Conservation (phyloP, 2,888 invertebrate genomes). For the Drosophila pseudotalamancana region DNA sequence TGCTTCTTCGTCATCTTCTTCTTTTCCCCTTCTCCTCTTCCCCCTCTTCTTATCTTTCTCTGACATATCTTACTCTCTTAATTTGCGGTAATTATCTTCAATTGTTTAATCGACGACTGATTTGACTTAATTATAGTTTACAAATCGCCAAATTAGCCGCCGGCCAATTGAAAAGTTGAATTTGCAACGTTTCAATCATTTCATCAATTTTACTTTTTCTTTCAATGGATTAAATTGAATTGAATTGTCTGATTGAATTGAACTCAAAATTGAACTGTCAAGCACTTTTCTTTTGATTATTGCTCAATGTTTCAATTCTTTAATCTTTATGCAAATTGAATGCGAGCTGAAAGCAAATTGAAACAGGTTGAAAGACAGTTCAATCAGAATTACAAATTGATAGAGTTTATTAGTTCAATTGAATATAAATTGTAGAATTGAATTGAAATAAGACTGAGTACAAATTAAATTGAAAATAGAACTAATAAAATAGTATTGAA, state of each 20-base stretch:
- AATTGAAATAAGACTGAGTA: no score
- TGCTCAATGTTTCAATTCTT: neutral
- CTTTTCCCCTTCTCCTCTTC: no score
- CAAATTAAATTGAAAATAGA: neutral
- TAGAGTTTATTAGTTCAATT: neutral
- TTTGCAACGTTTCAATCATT: conserved; percentile 17
- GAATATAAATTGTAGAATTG: neutral
- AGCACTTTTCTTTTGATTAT: neutral
- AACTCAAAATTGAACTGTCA: conserved; percentile 6
- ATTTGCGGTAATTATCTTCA: conserved; percentile 70
- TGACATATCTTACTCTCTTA: conserved; percentile 6
- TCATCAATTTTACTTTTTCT: no score
- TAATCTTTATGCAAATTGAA: conserved; percentile 9
- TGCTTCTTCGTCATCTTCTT: neutral
- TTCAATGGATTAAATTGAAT: conserved; percentile 13
- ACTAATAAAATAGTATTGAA: no score
- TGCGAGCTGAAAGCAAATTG: neutral
- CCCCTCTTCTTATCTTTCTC: neutral
- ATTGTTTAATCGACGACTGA: conserved; percentile 71
- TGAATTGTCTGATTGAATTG: conserved; percentile 23
- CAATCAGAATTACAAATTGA: neutral
- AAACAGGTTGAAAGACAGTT: neutral
- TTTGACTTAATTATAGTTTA: conserved; percentile 56
- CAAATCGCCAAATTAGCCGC: conserved; percentile 30
- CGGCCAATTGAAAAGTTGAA: conserved; percentile 44